Percentiles rank a stretch among this genome's conserved stretches.
Conservation (phyloP, 2,113 vertebrate species). For the Seriola aureovittata region DNA sequence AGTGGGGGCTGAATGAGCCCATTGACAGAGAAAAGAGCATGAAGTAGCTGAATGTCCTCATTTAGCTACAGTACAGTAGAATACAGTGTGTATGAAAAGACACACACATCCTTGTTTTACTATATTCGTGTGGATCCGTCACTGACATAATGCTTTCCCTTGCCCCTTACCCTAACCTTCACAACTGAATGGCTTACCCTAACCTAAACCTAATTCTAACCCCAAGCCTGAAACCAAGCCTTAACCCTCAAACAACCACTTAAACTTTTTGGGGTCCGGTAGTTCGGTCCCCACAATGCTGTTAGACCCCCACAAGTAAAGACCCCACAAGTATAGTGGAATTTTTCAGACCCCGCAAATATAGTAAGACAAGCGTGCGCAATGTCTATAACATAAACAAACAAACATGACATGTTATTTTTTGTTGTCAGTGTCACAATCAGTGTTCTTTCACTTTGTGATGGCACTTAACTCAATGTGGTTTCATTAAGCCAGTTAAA, state of each 20-base stretch:
- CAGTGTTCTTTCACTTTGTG: neutral
- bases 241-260: no score
- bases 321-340: no score
- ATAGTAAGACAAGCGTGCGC: neutral
- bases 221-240: no score
- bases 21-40: conserved; percentile 60
- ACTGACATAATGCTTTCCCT: no score
- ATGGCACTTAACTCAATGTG: neutral
- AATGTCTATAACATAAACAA: conserved; percentile 6
- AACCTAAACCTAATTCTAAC: no score
- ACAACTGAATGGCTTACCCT: no score
- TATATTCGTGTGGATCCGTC: no score
- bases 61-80: conserved; percentile 72
- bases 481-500: neutral
- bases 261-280: no score
- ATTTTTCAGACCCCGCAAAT: no score
- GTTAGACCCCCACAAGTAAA: no score
- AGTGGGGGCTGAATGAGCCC: conserved; percentile 60
- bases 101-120: neutral
- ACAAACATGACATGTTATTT: neutral
- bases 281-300: no score
- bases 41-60: conserved; percentile 71
- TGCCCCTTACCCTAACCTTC: no score
- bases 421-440: neutral
- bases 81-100: conserved; percentile 61